Evolutionary conservation across 2,113 vertebrate genomes (phyloP).

Genomic region (Pterophyllum scalare): DNA sequence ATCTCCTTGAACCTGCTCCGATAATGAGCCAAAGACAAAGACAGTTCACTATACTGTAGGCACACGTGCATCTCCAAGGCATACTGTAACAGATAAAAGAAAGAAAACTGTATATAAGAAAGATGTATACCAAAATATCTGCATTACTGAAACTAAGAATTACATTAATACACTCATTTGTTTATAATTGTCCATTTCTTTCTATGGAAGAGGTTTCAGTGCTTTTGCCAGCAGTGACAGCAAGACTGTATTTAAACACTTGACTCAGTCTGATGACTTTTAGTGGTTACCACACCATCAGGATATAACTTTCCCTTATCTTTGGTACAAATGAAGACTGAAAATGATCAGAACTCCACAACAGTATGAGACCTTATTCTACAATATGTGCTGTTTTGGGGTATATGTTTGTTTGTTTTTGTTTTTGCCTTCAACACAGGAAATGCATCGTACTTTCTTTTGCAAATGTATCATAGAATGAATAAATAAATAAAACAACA

Average conservation of each 20-base stretch:
- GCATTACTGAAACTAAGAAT: slow-evolving; percentile 15
- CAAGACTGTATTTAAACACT: neutral
- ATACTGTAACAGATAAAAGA: slow-evolving; percentile 29
- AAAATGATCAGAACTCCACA: neutral
- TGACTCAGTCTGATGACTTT: slow-evolving; percentile 2
- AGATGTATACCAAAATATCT: slow-evolving; percentile 12
- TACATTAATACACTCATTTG: slow-evolving; percentile 25
- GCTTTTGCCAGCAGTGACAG: neutral
- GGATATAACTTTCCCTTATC: slow-evolving; percentile 16
- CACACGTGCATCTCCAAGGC: slow-evolving; percentile 38
- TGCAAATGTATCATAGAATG: neutral
- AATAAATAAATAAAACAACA: neutral
- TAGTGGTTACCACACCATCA: slow-evolving; percentile 28
- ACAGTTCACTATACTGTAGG: slow-evolving; percentile 30
- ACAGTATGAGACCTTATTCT: neutral
- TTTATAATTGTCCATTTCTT: slow-evolving; percentile 22
- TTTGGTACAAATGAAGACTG: neutral
- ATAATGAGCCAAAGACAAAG: slow-evolving; percentile 75
- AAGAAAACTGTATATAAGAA: slow-evolving; percentile 9
- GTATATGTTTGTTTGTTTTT: neutral
- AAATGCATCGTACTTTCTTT: neutral
- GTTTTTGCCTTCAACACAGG: neutral
- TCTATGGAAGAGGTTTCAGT: neutral
- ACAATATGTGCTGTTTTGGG: neutral
- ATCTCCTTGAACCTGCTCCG: slow-evolving; percentile 72